phyloP scores from a whole-genome alignment of 1,140 invertebrate genomes.

The Lepeophtheirus salmonis region DNA sequence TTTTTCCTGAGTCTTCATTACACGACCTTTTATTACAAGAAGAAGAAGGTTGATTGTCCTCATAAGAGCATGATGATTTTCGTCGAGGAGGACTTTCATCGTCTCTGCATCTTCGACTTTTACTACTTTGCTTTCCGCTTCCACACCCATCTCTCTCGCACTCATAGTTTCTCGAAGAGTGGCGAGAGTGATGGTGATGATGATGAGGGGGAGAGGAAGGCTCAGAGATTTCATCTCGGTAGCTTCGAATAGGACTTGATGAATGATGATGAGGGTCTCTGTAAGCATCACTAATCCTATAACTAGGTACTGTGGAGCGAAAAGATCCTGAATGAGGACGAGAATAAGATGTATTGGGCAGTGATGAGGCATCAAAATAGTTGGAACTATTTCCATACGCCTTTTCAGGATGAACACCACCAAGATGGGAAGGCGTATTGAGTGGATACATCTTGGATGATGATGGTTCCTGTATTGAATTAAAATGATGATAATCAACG shows the following conservation, averaged over 20 bases:
- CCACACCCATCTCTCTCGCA: too few species aligned
- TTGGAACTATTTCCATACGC: background rate
- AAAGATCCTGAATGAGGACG: too few species aligned
- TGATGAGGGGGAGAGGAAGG: background rate
- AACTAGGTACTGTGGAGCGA: too few species aligned
- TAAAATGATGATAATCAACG: background rate
- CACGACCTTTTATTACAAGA: background rate
- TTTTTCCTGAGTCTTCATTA: too few species aligned
- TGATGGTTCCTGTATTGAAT: too few species aligned
- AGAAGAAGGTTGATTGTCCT: too few species aligned
- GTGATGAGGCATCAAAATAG: background rate
- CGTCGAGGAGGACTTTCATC: background rate
- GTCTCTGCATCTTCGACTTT: background rate
- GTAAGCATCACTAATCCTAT: background rate
- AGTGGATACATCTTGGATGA: background rate
- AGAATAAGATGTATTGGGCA: background rate
- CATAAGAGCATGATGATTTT: background rate
- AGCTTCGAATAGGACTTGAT: too few species aligned
- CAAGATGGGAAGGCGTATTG: background rate
- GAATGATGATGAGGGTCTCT: background rate
- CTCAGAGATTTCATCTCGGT: background rate
- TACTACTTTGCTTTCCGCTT: too few species aligned
- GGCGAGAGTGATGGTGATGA: background rate
- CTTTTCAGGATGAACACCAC: background rate
- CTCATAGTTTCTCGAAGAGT: background rate